These are phyloP conservation scores for Cyphomyrus discorhynchus DNA, from an alignment of 2,113 vertebrate species.

Conservation along the genomic window DNA sequence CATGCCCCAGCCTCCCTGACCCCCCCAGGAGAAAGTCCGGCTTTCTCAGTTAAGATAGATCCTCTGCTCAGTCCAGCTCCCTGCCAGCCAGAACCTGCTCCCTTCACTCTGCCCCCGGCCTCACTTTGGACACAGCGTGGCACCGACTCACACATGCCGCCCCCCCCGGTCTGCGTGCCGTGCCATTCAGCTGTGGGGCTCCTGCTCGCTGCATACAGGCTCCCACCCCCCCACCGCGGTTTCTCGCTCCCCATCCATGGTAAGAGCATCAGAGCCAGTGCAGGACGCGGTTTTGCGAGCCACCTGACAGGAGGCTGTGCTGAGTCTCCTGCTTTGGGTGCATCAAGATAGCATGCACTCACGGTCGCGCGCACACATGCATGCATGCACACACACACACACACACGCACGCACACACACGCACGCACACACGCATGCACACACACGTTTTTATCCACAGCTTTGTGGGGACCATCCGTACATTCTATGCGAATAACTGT, in stretches of 20 bases:
- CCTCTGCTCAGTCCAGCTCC: neutral
- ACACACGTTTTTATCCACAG: neutral
- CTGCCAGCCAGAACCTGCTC: neutral
- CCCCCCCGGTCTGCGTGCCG: neutral
- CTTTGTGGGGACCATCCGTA: neutral
- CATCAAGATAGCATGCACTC: neutral
- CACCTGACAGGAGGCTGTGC: neutral
- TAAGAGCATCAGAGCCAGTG: neutral
- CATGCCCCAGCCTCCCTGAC: neutral
- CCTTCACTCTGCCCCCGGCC: neutral
- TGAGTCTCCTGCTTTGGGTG: neutral
- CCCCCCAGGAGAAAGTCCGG: neutral
- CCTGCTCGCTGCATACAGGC: neutral
- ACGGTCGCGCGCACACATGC: too few species aligned
- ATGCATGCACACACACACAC: accelerated
- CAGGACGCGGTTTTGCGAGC: neutral
- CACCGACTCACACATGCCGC: neutral
- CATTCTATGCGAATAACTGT: neutral
- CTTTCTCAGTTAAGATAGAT: neutral
- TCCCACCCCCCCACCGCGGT: neutral
- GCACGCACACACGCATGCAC: too few species aligned
- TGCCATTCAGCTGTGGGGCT: neutral
- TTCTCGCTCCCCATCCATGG: neutral
- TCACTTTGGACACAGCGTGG: neutral
- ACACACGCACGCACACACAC: too few species aligned